Conservation (phyloP, 2,113 vertebrate genomes). For the Xiphias gladius region DNA sequence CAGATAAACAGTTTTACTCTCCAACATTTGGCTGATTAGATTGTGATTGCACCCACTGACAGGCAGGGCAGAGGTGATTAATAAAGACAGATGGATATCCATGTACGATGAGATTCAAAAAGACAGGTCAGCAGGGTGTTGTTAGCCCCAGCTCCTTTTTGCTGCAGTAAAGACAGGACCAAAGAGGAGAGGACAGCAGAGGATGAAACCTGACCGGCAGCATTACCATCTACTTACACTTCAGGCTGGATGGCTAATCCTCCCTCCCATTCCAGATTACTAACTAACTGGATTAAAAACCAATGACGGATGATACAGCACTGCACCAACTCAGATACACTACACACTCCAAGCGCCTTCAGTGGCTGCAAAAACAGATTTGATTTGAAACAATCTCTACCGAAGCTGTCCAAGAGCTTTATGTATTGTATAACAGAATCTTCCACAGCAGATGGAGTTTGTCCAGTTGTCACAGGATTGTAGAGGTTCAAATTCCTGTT, state of each 20-base stretch:
- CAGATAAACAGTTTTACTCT: neutral
- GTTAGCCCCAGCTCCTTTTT: conserved; percentile 7
- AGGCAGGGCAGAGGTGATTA: neutral
- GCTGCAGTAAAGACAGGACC: conserved; percentile 20
- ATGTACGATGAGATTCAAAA: neutral
- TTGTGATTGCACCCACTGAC: conserved; percentile 1
- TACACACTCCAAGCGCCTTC: neutral
- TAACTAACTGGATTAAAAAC: conserved; percentile 62
- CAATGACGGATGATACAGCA: conserved; percentile 28
- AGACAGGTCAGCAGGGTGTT: conserved; percentile 5
- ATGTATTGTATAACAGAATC: no score
- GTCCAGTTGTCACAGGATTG: no score
- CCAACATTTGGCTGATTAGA: neutral
- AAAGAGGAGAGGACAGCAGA: conserved; percentile 9
- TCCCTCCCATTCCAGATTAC: conserved; percentile 54
- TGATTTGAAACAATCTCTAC: neutral
- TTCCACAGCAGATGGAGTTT: no score
- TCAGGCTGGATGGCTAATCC: conserved; percentile 45
- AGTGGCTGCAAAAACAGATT: neutral
- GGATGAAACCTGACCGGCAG: conserved; percentile 25
- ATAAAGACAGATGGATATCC: neutral
- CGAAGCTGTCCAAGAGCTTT: neutral
- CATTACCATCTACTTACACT: conserved; percentile 38
- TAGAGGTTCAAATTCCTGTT: no score
- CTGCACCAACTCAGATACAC: neutral